A percentile compares a stretch with the other conserved stretches of the same genome.
Evolutionary conservation across 2,888 invertebrate genomes (phyloP).

Genomic region (Idaea straminata): DNA sequence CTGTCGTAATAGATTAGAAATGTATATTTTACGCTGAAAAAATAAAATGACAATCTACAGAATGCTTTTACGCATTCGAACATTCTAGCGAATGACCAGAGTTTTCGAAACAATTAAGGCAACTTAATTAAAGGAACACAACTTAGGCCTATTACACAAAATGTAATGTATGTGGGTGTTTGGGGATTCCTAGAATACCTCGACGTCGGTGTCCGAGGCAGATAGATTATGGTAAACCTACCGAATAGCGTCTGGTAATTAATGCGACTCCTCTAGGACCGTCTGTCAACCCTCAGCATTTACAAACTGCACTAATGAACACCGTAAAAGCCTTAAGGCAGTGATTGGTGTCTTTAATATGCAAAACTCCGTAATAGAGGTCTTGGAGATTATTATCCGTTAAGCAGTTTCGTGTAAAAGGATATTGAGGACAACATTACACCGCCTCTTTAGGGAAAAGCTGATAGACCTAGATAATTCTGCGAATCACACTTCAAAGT

Average conservation of each 20-base stretch:
- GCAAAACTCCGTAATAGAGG: conserved; percentile 38
- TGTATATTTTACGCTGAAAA: not conserved
- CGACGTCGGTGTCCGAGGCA: conserved; percentile 17
- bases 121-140: conserved; percentile 3
- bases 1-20: not conserved
- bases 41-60: not conserved
- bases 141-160: not conserved
- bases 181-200: conserved; percentile 5
- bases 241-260: conserved; percentile 44
- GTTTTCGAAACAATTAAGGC: not conserved
- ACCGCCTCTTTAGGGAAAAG: not conserved
- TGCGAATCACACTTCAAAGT: conserved; percentile 6
- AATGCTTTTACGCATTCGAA: not conserved
- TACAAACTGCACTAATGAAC: conserved; percentile 50
- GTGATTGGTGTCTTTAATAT: conserved; percentile 62
- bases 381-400: conserved; percentile 25
- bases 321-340: conserved; percentile 35
- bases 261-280: conserved; percentile 45
- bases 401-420: conserved; percentile 14
- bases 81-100: not conserved
- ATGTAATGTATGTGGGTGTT: conserved; percentile 3
- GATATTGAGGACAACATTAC: conserved; percentile 4
- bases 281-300: conserved; percentile 32
- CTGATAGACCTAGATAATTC: conserved; percentile 8
- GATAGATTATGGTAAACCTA: conserved; percentile 33